A percentile compares a stretch with the other conserved stretches of the same genome.
These are phyloP conservation scores for Corythornis vintsioides DNA, from an alignment of 2,113 vertebrate species.

Conservation along the genomic window DNA sequence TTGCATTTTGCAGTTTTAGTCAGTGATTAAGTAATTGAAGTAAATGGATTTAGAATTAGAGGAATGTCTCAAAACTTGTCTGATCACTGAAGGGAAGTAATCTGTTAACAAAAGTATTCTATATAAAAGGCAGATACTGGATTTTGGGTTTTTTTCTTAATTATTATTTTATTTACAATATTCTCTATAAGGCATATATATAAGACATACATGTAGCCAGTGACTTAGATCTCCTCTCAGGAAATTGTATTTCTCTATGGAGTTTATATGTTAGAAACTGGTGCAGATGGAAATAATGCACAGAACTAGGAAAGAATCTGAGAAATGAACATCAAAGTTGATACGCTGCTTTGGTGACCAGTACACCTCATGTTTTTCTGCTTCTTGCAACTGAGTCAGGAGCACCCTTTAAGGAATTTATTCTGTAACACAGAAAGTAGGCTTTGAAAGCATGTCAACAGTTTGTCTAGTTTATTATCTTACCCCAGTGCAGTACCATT, in stretches of 20 bases:
- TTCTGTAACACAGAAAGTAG: not conserved
- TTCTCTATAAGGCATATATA: not conserved
- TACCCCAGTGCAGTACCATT: not conserved
- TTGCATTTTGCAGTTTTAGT: not conserved
- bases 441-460: not conserved
- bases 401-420: not conserved
- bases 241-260: not conserved
- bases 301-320: not conserved
- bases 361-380: not conserved
- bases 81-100: not conserved
- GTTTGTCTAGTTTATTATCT: not conserved
- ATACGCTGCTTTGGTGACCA: not conserved
- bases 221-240: not conserved
- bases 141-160: not conserved
- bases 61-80: not conserved
- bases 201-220: not conserved
- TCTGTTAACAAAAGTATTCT: not conserved
- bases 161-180: not conserved
- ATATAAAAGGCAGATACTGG: not conserved
- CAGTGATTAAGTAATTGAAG: not conserved
- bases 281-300: not conserved
- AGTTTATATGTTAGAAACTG: not conserved
- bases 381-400: not conserved
- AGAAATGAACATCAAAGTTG: not conserved
- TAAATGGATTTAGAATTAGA: not conserved